Conservation (phyloP, 2,113 vertebrate species). For the Labrus mixtus region DNA sequence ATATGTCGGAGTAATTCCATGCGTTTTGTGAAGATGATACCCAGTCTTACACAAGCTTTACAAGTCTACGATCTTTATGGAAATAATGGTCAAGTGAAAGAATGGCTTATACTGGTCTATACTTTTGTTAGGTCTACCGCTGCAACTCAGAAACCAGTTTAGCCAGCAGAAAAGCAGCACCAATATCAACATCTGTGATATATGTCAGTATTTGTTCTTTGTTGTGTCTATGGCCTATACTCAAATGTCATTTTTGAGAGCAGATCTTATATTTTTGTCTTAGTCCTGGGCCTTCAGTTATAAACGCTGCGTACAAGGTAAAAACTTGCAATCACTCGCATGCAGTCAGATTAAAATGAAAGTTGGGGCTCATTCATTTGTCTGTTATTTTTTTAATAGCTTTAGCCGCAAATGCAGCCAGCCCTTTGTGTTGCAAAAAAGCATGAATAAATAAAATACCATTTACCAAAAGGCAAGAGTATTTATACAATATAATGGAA, state of each 20-base stretch:
- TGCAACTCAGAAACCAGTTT: conserved; percentile 27
- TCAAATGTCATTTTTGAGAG: conserved; percentile 9
- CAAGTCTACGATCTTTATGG: conserved; percentile 13
- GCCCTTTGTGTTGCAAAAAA: neutral
- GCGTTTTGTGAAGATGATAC: conserved; percentile 5
- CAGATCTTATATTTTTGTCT: conserved; percentile 25
- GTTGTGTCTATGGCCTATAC: conserved; percentile 21
- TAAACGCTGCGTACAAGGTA: conserved; percentile 21
- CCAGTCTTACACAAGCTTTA: neutral
- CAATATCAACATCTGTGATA: conserved; percentile 34
- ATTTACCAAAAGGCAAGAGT: neutral
- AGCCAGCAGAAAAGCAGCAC: conserved; percentile 4
- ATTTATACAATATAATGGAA: neutral
- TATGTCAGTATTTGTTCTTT: conserved; percentile 41
- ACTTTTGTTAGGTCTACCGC: conserved; percentile 2
- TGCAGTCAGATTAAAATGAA: neutral
- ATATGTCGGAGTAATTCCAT: neutral
- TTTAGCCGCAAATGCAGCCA: no score
- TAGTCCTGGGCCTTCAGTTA: conserved; percentile 41
- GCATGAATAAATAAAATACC: neutral
- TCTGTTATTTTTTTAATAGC: no score
- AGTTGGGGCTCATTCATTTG: neutral
- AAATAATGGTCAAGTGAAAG: conserved; percentile 16
- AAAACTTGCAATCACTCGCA: neutral
- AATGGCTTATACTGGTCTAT: conserved; percentile 2